phyloP scores from a whole-genome alignment of 2,797 vertebrate species.

The Glossophaga mutica region DNA sequence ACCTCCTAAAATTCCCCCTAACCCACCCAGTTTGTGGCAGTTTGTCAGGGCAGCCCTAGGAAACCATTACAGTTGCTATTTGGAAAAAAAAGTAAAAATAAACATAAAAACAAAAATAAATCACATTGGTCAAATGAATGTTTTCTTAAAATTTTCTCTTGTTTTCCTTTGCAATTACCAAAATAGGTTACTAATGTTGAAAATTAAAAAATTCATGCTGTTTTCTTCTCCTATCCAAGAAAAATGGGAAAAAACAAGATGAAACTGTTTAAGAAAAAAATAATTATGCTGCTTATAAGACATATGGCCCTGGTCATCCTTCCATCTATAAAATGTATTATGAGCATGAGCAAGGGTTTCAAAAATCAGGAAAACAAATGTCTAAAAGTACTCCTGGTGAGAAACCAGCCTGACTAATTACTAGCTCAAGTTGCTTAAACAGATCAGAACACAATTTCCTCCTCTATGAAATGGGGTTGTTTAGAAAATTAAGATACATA shows the following conservation, averaged over 20 bases:
- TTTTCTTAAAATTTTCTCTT: constrained; percentile 14
- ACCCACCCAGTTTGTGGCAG: no score
- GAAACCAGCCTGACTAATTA: neutral
- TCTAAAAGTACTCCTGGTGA: neutral
- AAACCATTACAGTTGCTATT: no score
- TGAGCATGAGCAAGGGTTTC: neutral
- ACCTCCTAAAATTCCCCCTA: no score
- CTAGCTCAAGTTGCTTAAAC: neutral
- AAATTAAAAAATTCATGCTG: neutral
- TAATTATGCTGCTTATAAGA: neutral
- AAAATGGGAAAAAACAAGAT: neutral
- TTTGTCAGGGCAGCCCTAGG: no score
- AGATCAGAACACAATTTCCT: neutral
- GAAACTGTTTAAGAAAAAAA: neutral
- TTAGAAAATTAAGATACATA: neutral
- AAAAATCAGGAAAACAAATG: neutral
- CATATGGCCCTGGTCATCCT: neutral
- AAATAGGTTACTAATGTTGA: constrained; percentile 27
- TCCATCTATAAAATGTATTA: neutral
- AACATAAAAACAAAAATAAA: no score
- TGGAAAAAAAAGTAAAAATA: no score
- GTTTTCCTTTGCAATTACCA: constrained; percentile 9
- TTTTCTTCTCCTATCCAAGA: neutral
- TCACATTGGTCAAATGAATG: neutral
- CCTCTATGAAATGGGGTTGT: neutral